These are phyloP conservation scores for Molossus alvarezi DNA, from an alignment of 2,797 vertebrate species.

Conservation along the genomic window DNA sequence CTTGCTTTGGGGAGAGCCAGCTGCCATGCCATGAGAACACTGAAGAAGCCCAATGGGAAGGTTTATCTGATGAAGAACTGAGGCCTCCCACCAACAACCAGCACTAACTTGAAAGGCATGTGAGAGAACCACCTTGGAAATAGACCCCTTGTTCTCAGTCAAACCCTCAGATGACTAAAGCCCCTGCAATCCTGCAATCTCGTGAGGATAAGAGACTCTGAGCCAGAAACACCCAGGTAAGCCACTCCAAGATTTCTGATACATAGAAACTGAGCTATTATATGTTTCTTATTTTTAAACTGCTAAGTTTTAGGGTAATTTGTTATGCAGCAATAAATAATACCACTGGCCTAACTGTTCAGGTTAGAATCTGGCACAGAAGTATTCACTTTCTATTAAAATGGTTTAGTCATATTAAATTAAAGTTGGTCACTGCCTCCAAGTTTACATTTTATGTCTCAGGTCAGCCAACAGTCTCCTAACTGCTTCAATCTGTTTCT, in stretches of 20 bases:
- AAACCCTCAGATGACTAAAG: not conserved
- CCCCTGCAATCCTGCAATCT: not conserved
- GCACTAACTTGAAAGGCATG: not conserved
- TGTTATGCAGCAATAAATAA: slow-evolving; percentile 66
- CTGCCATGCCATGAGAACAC: not conserved
- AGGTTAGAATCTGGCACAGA: slow-evolving; percentile 62
- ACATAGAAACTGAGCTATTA: not conserved
- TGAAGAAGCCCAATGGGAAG: not conserved
- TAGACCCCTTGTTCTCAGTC: not conserved
- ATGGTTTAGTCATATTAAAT: slow-evolving; percentile 68
- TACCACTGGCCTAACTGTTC: not conserved
- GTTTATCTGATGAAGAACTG: not conserved
- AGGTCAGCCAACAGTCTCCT: slow-evolving; percentile 86
- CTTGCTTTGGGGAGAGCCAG: not conserved
- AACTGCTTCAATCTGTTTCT: slow-evolving; percentile 90
- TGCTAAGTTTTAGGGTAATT: slow-evolving; percentile 43
- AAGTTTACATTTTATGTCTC: slow-evolving; percentile 82
- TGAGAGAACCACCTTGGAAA: not conserved
- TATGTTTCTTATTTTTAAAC: slow-evolving; percentile 27
- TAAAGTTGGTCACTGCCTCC: slow-evolving; percentile 59
- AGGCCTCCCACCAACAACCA: not conserved
- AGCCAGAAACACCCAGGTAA: not conserved
- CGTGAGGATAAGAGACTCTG: not conserved
- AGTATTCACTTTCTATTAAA: slow-evolving; percentile 69
- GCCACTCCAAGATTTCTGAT: not conserved